These are phyloP conservation scores for Urocyon cinereoargenteus DNA, from an alignment of 2,797 vertebrate species.

Conservation along the genomic window DNA sequence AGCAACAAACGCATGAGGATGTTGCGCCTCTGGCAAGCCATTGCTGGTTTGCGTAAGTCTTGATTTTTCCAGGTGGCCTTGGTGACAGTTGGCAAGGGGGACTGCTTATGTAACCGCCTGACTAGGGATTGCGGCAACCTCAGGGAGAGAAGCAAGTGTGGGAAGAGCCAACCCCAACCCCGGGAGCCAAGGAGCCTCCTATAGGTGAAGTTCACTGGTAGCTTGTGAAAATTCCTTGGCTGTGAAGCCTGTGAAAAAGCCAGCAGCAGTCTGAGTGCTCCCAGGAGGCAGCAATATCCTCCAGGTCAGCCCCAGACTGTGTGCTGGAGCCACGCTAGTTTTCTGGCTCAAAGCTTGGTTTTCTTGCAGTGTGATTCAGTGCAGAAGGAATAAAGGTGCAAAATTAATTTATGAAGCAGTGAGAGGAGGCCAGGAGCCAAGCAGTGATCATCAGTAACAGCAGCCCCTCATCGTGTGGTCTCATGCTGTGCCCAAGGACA, in stretches of 20 bases:
- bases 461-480: not conserved
- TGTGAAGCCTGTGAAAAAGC: not conserved
- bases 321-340: not conserved
- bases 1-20: fast-evolving
- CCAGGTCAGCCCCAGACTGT: not conserved
- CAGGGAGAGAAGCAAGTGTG: not conserved
- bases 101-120: conserved; percentile 1
- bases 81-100: conserved; percentile 45
- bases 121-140: not conserved
- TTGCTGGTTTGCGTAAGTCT: not conserved
- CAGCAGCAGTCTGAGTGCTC: not conserved
- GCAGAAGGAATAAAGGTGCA: not conserved
- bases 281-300: not conserved
- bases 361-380: not conserved
- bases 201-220: not conserved
- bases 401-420: not conserved
- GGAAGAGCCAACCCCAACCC: not conserved
- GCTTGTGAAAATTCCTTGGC: not conserved
- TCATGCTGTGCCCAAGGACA: not conserved
- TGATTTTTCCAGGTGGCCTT: conserved; percentile 57
- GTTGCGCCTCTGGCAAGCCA: not conserved
- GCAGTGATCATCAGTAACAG: not conserved
- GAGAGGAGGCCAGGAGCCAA: not conserved
- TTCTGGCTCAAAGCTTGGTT: not conserved
- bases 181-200: not conserved